Percentiles rank a stretch among this genome's conserved stretches.
phyloP scores from a whole-genome alignment of 2,888 invertebrate genomes.

The Eugnorisma glareosa region DNA sequence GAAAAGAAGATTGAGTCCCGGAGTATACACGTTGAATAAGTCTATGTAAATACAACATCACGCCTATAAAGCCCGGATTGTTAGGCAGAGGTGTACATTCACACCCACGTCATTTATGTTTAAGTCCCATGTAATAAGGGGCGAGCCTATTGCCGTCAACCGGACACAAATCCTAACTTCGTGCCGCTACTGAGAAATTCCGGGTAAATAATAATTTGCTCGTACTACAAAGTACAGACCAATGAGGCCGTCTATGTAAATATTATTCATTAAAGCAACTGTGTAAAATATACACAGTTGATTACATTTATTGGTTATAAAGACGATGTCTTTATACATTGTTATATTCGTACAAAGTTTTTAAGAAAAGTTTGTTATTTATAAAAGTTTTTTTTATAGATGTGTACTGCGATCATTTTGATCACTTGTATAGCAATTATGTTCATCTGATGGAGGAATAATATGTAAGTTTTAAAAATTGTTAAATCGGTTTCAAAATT shows the following conservation, averaged over 20 bases:
- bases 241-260: slow-evolving; percentile 1
- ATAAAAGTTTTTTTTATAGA: background rate
- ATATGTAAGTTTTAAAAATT: too few relatives aligned
- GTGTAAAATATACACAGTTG: slow-evolving; percentile 2
- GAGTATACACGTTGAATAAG: slow-evolving; percentile 12
- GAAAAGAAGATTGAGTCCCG: slow-evolving; percentile 41
- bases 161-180: background rate
- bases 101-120: background rate
- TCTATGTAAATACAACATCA: background rate
- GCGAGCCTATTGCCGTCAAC: background rate
- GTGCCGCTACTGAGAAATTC: background rate
- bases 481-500: too few relatives aligned
- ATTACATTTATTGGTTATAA: slow-evolving; percentile 19
- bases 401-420: background rate
- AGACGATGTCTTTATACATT: background rate
- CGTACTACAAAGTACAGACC: background rate
- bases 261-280: slow-evolving; percentile 2
- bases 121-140: background rate
- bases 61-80: background rate
- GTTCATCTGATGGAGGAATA: too few relatives aligned
- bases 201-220: background rate
- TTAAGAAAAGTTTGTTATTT: background rate
- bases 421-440: background rate
- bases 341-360: background rate
- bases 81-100: background rate